A percentile compares a stretch with the other conserved stretches of the same genome.
Conservation (phyloP, 2,113 vertebrate species). For the Lepisosteus osseus region DNA sequence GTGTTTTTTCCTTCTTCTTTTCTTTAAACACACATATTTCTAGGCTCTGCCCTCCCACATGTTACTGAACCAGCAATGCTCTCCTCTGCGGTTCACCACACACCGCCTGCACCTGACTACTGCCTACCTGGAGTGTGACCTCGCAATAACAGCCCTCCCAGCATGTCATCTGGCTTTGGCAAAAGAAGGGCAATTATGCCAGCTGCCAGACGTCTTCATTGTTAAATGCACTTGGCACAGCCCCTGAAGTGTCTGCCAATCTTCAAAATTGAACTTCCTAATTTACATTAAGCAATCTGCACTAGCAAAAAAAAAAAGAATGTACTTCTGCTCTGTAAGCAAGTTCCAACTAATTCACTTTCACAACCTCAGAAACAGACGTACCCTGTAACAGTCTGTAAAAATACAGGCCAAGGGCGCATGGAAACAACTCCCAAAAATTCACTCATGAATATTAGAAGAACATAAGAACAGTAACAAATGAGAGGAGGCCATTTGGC, state of each 20-base stretch:
- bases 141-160: slow-evolving; percentile 63
- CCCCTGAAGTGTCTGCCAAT: neutral
- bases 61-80: slow-evolving; percentile 37
- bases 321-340: no score
- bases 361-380: no score
- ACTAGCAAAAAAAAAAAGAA: no score
- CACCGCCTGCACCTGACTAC: slow-evolving; percentile 56
- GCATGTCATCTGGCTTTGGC: slow-evolving; percentile 66
- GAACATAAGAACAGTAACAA: no score
- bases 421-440: no score
- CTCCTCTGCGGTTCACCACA: slow-evolving; percentile 37
- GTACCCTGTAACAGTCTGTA: no score
- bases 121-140: slow-evolving; percentile 67
- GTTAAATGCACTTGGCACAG: slow-evolving; percentile 27
- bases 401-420: no score
- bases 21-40: slow-evolving; percentile 42
- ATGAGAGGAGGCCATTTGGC: no score
- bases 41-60: slow-evolving; percentile 40
- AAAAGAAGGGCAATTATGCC: slow-evolving; percentile 67
- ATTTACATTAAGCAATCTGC: neutral
- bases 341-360: no score
- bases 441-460: no score
- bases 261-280: slow-evolving; percentile 2
- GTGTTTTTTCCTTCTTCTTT: slow-evolving; percentile 17
- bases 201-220: slow-evolving; percentile 79